Evolutionary conservation across 2,797 vertebrate genomes (phyloP).

Genomic region (Sandelia bainsii): DNA sequence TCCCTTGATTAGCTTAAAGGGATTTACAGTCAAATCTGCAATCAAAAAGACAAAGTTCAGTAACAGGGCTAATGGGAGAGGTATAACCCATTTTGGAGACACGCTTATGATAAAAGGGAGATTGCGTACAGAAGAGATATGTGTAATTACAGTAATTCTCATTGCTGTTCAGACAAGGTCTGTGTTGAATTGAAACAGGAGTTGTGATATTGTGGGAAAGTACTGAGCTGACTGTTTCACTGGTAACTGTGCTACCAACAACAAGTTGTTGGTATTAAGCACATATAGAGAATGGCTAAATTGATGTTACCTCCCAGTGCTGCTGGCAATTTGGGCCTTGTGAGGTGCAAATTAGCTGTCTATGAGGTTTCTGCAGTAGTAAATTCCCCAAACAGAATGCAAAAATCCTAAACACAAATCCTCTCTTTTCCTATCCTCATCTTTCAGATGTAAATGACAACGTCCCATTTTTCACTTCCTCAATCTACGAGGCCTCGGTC

Average conservation of each 20-base stretch:
- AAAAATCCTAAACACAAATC: not conserved
- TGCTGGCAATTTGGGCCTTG: not conserved
- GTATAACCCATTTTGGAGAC: not conserved
- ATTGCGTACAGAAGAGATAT: not conserved
- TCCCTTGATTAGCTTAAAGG: not conserved
- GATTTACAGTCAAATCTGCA: not conserved
- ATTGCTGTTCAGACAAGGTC: not conserved
- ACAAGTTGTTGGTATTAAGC: not conserved
- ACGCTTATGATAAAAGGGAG: not conserved
- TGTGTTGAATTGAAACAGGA: not conserved
- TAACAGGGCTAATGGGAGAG: not conserved
- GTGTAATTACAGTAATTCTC: not conserved
- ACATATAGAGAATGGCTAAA: not conserved
- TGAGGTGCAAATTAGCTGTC: conserved; percentile 8
- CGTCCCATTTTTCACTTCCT: conserved; percentile 93
- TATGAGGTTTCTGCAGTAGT: not conserved
- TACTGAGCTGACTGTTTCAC: not conserved
- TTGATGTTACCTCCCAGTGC: not conserved
- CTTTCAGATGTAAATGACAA: conserved; percentile 92
- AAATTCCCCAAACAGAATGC: not conserved
- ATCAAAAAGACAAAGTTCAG: not conserved
- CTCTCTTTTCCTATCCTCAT: conserved; percentile 3
- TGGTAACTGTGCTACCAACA: not conserved
- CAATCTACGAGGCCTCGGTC: conserved; percentile 90
- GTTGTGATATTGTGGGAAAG: not conserved